Evolutionary conservation across 2,797 vertebrate species (phyloP).

Genomic region (Xerus rutilus): DNA sequence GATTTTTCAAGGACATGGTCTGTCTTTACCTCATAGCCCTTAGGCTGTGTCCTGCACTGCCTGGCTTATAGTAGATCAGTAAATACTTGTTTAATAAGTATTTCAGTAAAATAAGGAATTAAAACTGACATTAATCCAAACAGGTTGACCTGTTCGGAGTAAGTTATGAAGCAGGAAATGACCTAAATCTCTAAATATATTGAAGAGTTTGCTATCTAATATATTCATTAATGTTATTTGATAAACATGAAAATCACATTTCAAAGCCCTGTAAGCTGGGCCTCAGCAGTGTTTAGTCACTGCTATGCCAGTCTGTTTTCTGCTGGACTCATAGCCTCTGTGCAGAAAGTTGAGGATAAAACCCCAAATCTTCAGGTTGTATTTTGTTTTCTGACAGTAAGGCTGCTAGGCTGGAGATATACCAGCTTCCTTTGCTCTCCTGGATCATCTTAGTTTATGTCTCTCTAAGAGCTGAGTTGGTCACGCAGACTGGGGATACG

Average conservation of each 20-base stretch:
- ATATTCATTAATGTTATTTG: neutral
- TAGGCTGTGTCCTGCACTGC: neutral
- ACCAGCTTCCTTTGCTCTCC: neutral
- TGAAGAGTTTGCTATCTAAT: neutral
- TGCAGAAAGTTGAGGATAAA: neutral
- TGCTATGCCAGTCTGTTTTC: neutral
- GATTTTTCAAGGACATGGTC: no score
- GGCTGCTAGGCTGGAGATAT: neutral
- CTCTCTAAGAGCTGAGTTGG: neutral
- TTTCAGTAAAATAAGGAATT: neutral
- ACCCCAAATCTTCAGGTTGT: neutral
- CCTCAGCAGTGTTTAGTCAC: neutral
- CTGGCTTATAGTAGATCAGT: neutral
- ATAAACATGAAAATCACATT: neutral
- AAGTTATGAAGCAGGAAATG: neutral
- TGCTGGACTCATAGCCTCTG: neutral
- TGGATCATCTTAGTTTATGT: neutral
- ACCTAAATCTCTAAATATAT: neutral
- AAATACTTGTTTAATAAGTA: no score
- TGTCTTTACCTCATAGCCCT: neutral
- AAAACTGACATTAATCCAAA: neutral
- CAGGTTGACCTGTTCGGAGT: neutral
- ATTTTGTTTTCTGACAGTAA: neutral
- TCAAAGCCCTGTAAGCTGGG: neutral
- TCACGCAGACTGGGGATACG: neutral